These are phyloP conservation scores for human DNA, from an alignment of 2,113 vertebrate species.

Conservation along the genomic window DNA sequence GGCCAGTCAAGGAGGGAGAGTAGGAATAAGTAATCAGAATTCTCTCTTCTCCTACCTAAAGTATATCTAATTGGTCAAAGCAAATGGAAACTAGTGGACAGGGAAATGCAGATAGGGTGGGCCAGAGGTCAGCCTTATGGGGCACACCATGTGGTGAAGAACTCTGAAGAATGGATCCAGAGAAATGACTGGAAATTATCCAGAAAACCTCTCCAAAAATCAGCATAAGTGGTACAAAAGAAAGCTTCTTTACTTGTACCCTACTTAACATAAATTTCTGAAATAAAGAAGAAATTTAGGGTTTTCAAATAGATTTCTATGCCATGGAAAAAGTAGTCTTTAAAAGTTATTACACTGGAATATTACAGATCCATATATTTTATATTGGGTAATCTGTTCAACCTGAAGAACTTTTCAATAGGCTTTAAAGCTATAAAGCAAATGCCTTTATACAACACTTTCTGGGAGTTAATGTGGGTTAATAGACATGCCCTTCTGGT, in stretches of 20 bases:
- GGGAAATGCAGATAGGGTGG: background rate
- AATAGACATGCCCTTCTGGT: background rate
- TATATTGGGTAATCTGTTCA: background rate
- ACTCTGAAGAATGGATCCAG: background rate
- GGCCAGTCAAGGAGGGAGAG: background rate
- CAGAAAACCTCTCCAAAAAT: background rate
- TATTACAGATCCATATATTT: background rate
- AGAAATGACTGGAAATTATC: background rate
- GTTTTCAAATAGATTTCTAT: background rate
- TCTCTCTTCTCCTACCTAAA: background rate
- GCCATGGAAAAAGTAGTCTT: background rate
- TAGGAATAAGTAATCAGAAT: background rate
- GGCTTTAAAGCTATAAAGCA: background rate
- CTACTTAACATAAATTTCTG: background rate
- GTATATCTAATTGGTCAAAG: background rate
- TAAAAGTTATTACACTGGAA: background rate
- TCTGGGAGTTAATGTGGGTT: slow-evolving; percentile 17
- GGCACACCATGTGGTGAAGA: background rate
- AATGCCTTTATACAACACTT: background rate
- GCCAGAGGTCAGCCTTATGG: background rate
- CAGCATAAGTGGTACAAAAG: background rate
- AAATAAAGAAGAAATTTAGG: background rate
- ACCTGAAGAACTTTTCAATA: background rate
- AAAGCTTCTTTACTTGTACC: background rate
- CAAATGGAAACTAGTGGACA: background rate